phyloP scores from a whole-genome alignment of 2,113 vertebrate genomes.

The Ascaphus truei region DNA sequence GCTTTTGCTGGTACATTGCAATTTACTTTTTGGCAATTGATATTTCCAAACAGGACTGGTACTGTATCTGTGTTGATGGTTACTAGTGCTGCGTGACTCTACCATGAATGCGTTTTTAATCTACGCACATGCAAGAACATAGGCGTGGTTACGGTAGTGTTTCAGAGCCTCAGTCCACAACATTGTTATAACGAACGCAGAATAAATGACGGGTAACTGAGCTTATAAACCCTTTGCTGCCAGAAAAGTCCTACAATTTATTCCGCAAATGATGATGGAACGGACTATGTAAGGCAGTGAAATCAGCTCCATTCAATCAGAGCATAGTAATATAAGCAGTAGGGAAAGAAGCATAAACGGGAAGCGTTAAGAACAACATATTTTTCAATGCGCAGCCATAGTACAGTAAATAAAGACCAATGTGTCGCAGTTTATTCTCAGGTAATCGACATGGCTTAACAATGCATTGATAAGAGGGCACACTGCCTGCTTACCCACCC shows the following conservation, averaged over 20 bases:
- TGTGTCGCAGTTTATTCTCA: neutral
- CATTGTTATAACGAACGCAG: neutral
- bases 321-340: no score
- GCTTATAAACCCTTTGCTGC: neutral
- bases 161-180: neutral
- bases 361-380: no score
- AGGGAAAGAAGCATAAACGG: no score
- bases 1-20: no score
- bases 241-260: neutral
- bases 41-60: neutral
- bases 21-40: no score
- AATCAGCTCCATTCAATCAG: no score
- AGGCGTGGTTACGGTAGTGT: neutral
- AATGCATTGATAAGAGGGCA: neutral
- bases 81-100: neutral
- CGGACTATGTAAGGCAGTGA: no score
- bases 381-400: no score
- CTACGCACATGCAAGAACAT: conserved; percentile 8
- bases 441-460: neutral
- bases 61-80: neutral
- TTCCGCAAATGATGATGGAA: no score
- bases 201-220: neutral
- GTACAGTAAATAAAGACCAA: neutral
- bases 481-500: neutral
- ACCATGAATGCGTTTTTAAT: neutral